Base-by-base conservation (phyloP, 2,797 vertebrate species). In the Glossophaga mutica region DNA sequence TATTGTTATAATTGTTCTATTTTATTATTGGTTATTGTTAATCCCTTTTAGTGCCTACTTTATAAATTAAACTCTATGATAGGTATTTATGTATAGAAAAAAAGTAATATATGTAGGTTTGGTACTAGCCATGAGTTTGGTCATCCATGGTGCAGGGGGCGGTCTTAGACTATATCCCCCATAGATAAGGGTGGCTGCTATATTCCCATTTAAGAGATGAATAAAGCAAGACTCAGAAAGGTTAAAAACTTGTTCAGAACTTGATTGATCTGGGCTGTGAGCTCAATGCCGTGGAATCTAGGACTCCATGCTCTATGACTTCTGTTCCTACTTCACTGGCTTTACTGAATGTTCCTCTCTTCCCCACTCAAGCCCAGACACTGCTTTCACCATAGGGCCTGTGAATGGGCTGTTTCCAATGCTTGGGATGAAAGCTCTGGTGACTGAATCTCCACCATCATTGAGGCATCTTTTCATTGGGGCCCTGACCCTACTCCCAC, bases 201-300 rank as follows among this genome's bases (percentile, higher is more conserved):
- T 67, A 42, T 18, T 55, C 21, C 26, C 37, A 26, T 57, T 83
- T 83, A 19, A 52, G 34, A 42, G 59, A 34, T 8, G 9, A 83
- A n/a, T 29, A 87, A 52, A 82, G 9, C 0, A 8, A 92, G 44
- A n/a, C 22, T 70, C 32, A 37, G 71, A 57, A 52, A 24, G 14
- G 5, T 65, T 59, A 16, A 79, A 37, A 73, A 15, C 29, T 52
- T 79, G n/a, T 42, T 59, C n/a, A 18, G 71, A 79, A 24, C 0
- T 0, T 4, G 0, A 15, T 4, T 32, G 39, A 68, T 6, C 14
- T 9, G 7, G 1, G 14, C 46, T 2, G 3, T 18, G 44, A 57
- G 14, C 46, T 7, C 26, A 2, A 1, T 11, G 10, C n/a, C 1
- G 1, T 11, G 32, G 52, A 55, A 18, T 74, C 34, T 0, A 37